Evolutionary conservation across 2,888 invertebrate genomes (phyloP).

Genomic region (Troides helena): DNA sequence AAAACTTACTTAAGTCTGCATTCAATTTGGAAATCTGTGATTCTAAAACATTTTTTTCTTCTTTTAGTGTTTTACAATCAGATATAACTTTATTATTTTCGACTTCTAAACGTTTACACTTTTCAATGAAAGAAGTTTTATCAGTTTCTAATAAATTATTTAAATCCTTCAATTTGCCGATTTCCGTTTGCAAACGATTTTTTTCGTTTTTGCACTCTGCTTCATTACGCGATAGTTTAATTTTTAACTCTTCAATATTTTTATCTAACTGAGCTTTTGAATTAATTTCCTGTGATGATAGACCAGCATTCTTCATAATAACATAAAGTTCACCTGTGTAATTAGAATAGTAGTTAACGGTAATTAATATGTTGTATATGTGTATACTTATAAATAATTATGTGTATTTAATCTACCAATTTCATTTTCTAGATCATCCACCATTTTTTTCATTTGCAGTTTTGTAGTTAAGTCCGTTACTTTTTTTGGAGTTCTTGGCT

Average conservation of each 20-base stretch:
- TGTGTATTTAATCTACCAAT: constrained; percentile 74
- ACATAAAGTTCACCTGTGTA: constrained; percentile 80
- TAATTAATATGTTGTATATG: no score
- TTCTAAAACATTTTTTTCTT: constrained; percentile 83
- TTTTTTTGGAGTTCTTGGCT: constrained; percentile 86
- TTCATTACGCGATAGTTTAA: constrained; percentile 72
- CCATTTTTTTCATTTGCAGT: constrained; percentile 88
- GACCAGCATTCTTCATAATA: constrained; percentile 81
- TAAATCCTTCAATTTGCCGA: constrained; percentile 74
- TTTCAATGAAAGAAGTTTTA: constrained; percentile 58
- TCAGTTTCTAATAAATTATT: constrained; percentile 71
- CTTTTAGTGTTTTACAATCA: constrained; percentile 79
- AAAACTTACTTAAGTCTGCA: constrained; percentile 79
- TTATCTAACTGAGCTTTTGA: constrained; percentile 71
- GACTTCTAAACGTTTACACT: constrained; percentile 60
- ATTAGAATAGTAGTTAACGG: neutral
- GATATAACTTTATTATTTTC: constrained; percentile 61
- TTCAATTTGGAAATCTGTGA: constrained; percentile 80
- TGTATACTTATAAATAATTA: no score
- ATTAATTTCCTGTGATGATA: constrained; percentile 72
- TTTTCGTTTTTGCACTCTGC: constrained; percentile 78
- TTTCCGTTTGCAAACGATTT: constrained; percentile 71
- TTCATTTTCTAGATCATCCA: constrained; percentile 93
- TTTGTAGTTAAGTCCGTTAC: constrained; percentile 86
- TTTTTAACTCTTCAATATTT: constrained; percentile 76